Evolutionary conservation across 2,888 invertebrate species (phyloP), one percentile per base, ranked within the genome.

Genomic region (Harpalus rufipes): DNA sequence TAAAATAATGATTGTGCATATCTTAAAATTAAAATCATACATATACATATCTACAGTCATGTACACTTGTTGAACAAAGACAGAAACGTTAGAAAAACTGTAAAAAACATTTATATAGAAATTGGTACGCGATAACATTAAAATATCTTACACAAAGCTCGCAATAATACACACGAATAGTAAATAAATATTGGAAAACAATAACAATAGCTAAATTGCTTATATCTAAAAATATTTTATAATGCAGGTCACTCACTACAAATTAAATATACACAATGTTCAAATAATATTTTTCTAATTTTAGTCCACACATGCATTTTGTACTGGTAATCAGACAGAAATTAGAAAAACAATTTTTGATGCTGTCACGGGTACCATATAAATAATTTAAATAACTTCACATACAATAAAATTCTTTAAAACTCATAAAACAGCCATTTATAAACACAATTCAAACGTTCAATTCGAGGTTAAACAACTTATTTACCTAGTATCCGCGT

Each of bases 11-110:
- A 84, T 84, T 84, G 85, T 85, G 85, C 85, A 84, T 41, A 8
- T 68, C 85, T 85, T 80, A 85, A 56, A 51, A 80, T 25, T 68
- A 72, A 80, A 85, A 72, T 74, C 83, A 51, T 80, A 85, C 85
- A 85, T 85, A 85, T 85, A 85, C 85, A 85, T 85, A 85, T 85
- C 85, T 85, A 85, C 85, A 85, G 65, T 65, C 85, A 85, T 85
- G 85, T 85, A 85, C 85, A 85, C 79, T 80, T 68, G 51, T 68
- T 82, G 56, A 63, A 81, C 63, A 18, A 80, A 80, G 39, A 39
- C 79, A 39, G 61, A 59, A 80, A 81, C 63, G 25, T 81, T 63
- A 44, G 56, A 61, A 80, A 44, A 63, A 81, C 61, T 81, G 58
- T 81, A 81, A 81, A 78, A 81, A 65, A 44, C 44, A 65, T 63